phyloP scores from a whole-genome alignment of 2,113 vertebrate genomes.

The Grammomys surdaster region DNA sequence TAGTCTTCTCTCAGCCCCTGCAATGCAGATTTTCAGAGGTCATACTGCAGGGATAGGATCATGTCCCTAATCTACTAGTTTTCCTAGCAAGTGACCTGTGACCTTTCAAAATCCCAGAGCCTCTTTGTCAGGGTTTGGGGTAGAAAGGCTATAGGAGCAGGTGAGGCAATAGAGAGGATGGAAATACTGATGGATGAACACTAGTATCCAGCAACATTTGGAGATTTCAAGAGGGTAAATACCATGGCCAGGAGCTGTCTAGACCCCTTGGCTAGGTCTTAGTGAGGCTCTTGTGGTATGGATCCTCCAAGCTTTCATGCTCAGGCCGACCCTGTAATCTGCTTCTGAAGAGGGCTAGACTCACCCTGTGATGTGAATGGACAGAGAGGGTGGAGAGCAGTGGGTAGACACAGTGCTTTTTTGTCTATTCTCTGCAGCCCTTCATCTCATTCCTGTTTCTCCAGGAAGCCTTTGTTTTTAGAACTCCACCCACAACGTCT shows the following conservation, averaged over 20 bases:
- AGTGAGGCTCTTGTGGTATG: neutral
- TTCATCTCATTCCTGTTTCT: neutral
- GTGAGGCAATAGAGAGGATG: neutral
- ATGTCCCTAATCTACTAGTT: neutral
- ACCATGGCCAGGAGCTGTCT: neutral
- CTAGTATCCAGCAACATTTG: neutral
- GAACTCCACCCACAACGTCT: accelerated
- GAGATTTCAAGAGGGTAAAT: neutral
- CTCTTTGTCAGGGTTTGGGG: neutral
- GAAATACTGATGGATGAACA: neutral
- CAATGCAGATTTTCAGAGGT: neutral
- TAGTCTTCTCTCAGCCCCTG: neutral
- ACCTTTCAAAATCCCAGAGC: neutral
- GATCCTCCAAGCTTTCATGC: neutral
- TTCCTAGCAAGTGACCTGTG: neutral
- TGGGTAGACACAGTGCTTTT: accelerated
- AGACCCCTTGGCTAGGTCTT: neutral
- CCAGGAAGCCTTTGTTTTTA: neutral
- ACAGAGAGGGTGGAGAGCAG: neutral
- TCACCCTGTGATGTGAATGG: neutral
- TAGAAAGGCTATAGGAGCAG: neutral
- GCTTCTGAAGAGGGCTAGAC: neutral
- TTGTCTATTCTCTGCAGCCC: neutral
- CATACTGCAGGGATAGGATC: neutral
- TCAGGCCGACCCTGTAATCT: neutral